These are phyloP conservation scores for Portunus trituberculatus DNA, from an alignment of 1,140 invertebrate species.

Conservation along the genomic window DNA sequence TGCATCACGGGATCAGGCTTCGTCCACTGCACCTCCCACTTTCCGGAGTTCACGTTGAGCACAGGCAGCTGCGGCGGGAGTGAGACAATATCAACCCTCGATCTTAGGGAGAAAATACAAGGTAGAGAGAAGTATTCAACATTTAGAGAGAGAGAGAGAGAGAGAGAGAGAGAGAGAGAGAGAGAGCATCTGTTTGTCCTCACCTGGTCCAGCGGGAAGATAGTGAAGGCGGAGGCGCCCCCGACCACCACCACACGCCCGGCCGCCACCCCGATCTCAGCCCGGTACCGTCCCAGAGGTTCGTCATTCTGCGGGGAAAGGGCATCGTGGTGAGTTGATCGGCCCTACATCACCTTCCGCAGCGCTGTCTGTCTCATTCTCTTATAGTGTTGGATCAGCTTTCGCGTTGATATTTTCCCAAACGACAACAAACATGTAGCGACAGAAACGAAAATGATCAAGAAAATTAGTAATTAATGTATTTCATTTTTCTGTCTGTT, in stretches of 20 bases:
- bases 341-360: not conserved
- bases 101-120: not conserved
- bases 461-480: too few species aligned
- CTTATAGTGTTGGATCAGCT: too few species aligned
- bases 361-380: too few species aligned
- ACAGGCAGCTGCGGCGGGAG: conserved; percentile 41
- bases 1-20: conserved; percentile 47
- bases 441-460: not conserved
- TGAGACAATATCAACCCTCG: not conserved
- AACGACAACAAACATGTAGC: not conserved
- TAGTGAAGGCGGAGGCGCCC: not conserved
- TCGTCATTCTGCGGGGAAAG: conserved; percentile 16
- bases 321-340: too few species aligned
- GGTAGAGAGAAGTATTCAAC: not conserved
- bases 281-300: conserved; percentile 34
- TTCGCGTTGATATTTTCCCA: too few species aligned
- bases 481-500: too few species aligned
- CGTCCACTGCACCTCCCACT: conserved; percentile 17
- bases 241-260: conserved; percentile 55
- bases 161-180: too few species aligned
- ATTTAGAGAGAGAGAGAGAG: not conserved
- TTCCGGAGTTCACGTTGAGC: conserved; percentile 31
- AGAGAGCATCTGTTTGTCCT: not conserved
- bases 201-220: conserved; percentile 55
- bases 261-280: conserved; percentile 44